Evolutionary conservation across 2,113 vertebrate species (phyloP).

Genomic region (Phocoena phocoena): DNA sequence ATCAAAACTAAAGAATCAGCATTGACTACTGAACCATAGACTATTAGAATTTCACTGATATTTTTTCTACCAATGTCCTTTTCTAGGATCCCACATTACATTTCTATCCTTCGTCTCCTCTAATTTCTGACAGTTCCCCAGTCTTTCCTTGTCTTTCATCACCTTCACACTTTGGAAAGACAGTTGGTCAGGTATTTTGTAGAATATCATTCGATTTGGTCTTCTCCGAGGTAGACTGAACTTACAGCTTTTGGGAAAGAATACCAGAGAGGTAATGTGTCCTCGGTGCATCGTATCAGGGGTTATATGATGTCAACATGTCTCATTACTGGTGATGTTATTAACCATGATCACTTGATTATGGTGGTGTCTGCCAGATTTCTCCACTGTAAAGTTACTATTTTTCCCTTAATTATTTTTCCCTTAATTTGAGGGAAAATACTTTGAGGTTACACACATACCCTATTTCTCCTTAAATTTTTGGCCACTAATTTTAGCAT

Average conservation of each 20-base stretch:
- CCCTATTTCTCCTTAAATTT: background rate
- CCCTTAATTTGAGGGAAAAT: background rate
- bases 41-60: background rate
- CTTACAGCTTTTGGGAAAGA: background rate
- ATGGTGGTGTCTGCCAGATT: background rate
- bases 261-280: background rate
- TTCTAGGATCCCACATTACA: background rate
- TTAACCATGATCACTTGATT: background rate
- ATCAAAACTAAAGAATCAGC: background rate
- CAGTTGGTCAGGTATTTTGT: background rate
- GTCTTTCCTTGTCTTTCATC: background rate
- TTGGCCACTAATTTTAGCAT: background rate
- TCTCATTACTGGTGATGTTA: background rate
- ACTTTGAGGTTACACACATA: background rate
- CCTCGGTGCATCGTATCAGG: background rate
- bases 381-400: background rate
- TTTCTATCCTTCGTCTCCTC: background rate
- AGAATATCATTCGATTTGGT: background rate
- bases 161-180: background rate
- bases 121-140: background rate
- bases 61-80: background rate
- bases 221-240: background rate
- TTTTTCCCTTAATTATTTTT: background rate
- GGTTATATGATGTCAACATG: background rate
- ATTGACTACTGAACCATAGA: background rate